Percentiles rank a stretch among this genome's conserved stretches.
Evolutionary conservation across 2,113 vertebrate genomes (phyloP).

Genomic region (Oriolus oriolus): DNA sequence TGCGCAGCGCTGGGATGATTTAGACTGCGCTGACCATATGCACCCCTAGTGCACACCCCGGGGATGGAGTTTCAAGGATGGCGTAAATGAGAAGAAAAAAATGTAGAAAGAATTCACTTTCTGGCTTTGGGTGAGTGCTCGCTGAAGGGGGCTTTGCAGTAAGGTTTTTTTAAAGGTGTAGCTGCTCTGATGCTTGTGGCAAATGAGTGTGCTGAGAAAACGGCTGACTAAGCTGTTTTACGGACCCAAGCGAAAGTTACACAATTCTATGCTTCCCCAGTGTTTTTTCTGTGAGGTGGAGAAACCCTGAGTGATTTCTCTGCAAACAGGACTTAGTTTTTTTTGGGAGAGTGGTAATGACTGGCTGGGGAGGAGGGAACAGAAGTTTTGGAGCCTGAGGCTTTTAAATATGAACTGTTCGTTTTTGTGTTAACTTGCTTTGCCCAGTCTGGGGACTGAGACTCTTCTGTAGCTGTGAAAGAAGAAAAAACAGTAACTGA

Average conservation of each 20-base stretch:
- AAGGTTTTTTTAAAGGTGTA: not conserved
- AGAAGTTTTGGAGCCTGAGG: not conserved
- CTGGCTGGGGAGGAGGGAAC: not conserved
- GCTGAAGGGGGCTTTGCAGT: not conserved
- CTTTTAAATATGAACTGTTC: not conserved
- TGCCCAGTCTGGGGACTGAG: not conserved
- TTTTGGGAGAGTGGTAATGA: not conserved
- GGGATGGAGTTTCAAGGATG: not conserved
- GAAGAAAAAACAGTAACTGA: not conserved
- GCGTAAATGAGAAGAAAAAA: not conserved
- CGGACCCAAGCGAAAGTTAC: not conserved
- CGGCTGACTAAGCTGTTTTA: not conserved
- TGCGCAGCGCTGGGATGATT: not conserved
- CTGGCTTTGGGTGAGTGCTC: not conserved
- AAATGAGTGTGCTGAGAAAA: not conserved
- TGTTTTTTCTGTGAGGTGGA: not conserved
- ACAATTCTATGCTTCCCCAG: not conserved
- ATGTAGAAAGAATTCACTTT: not conserved
- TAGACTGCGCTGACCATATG: fast-evolving
- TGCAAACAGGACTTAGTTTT: not conserved
- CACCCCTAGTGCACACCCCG: not conserved
- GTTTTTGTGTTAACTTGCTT: not conserved
- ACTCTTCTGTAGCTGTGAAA: not conserved
- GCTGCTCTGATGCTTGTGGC: not conserved
- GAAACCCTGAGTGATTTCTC: not conserved